These are phyloP conservation scores for Hemichromis elongatus DNA, from an alignment of 2,113 vertebrate genomes.

Conservation along the genomic window DNA sequence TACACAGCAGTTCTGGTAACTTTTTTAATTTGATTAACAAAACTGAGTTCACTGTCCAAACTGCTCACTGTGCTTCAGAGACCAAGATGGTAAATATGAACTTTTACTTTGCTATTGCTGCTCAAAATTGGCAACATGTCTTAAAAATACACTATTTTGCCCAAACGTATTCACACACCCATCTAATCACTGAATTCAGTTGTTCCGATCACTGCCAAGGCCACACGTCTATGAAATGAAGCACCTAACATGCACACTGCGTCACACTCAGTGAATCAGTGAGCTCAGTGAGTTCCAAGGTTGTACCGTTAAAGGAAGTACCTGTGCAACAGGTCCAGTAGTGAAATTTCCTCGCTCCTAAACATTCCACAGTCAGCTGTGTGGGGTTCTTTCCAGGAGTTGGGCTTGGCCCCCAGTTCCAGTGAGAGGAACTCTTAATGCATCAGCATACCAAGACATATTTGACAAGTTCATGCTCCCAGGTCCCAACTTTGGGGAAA, in stretches of 20 bases:
- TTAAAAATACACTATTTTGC: not conserved
- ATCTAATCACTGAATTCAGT: too few relatives aligned
- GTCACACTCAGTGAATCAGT: too few relatives aligned
- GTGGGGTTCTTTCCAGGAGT: not conserved
- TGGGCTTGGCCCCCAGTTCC: not conserved
- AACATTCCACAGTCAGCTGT: not conserved
- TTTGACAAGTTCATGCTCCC: not conserved
- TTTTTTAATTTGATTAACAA: not conserved
- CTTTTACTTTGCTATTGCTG: not conserved
- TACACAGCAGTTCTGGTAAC: not conserved
- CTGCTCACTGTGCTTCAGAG: not conserved
- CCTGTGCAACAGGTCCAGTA: not conserved
- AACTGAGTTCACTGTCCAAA: not conserved
- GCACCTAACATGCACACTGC: too few relatives aligned
- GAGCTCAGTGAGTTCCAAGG: not conserved
- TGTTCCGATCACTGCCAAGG: too few relatives aligned
- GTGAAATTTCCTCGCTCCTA: not conserved
- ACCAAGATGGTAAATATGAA: not conserved
- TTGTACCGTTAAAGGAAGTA: not conserved
- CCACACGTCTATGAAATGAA: too few relatives aligned
- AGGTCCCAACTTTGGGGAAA: not conserved
- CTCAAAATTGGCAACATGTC: not conserved
- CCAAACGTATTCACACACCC: too few relatives aligned
- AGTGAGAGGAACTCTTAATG: not conserved
- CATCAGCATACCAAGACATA: not conserved